Evolutionary conservation across 2,113 vertebrate genomes (phyloP), one percentile per base, ranked within the genome.

Genomic region (Piaya cayana): DNA sequence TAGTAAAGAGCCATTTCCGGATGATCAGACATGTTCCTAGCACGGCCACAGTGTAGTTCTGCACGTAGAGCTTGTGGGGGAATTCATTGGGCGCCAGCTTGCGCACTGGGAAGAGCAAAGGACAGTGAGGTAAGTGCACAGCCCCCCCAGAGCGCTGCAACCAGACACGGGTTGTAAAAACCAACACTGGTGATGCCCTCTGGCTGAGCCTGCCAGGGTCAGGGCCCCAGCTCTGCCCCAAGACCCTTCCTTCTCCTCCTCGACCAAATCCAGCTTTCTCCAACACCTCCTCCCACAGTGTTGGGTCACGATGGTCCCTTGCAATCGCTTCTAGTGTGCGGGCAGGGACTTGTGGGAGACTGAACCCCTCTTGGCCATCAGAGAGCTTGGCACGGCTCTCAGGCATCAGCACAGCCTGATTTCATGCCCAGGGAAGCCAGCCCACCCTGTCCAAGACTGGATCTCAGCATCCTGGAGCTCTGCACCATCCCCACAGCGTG

Each of bases 1-100:
- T 98, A 18, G 99, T 99, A 97, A 99, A 99, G 86, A 99, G 98
- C 99, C 99, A 99, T 94, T 99, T 99, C 25, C 99, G 98, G 77
- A 99, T 97, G 1, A 99, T 98, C 93, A 99, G 98, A 96, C 99
- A 99, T 2, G 99, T 99, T 8, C 99, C 99, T 1, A 99, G 99
- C 94, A 99, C 98, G 0, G 99, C 99, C 5, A 99, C 99, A 3
- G 99, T 99, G 96, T 99, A 99, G 94, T 99, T 99, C 98, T 99
- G 99, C 88, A 99, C 98, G 49, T 99, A 99, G 16, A 99, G 98
- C 97, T 99, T 99, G 98, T 99, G 99, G 36, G 99, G 99, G 92
- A 99, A 99, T 94, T 99, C 99, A 9, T 99, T 99, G 95, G 99
- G 99, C 1, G 99, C 99, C 97, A 99, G 90, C 75, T 99, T 99